A percentile compares a stretch with the other conserved stretches of the same genome.
These are phyloP conservation scores for Accipiter virgatus DNA, from an alignment of 2,113 vertebrate species.

Conservation along the genomic window DNA sequence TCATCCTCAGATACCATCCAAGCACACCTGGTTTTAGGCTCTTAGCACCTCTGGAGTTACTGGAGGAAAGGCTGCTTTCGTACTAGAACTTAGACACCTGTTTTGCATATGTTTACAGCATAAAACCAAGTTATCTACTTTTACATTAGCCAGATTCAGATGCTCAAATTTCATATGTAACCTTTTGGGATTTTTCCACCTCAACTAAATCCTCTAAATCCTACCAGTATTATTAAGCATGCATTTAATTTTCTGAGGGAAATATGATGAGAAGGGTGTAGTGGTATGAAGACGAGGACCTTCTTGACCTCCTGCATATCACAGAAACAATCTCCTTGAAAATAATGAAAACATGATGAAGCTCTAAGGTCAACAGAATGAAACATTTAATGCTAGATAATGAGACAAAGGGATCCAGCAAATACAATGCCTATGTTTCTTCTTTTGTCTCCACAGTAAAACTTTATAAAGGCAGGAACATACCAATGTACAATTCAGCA, in stretches of 20 bases:
- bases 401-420: background rate
- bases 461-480: background rate
- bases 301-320: background rate
- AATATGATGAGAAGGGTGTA: background rate
- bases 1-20: background rate
- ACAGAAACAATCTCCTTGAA: background rate
- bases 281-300: background rate
- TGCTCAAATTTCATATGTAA: background rate
- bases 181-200: fast-evolving
- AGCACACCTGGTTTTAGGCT: background rate
- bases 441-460: background rate
- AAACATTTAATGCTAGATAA: background rate
- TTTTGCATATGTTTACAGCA: background rate
- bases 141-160: background rate
- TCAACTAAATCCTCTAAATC: background rate
- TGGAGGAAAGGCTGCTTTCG: background rate
- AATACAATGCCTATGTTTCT: background rate
- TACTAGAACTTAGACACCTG: background rate
- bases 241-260: background rate
- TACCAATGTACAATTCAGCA: background rate
- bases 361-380: background rate
- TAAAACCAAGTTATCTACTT: background rate
- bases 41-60: background rate
- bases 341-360: background rate
- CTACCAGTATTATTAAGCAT: background rate